Percentiles rank a stretch among this genome's conserved stretches.
Conservation (phyloP, 2,797 vertebrate species). For the Dermochelys coriacea region DNA sequence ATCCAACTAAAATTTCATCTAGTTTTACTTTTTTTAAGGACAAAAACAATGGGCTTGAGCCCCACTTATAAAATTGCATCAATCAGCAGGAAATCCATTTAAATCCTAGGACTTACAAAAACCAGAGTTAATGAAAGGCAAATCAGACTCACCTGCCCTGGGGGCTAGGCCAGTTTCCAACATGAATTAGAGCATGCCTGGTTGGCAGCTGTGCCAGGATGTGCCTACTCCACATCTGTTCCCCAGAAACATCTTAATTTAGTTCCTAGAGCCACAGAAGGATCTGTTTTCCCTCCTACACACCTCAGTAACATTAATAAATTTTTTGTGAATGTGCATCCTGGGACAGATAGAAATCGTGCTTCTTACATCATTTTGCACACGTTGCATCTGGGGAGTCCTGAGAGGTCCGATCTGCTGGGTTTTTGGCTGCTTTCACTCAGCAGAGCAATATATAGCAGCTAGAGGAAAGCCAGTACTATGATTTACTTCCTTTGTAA, state of each 20-base stretch:
- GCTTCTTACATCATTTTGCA: slow-evolving; percentile 3
- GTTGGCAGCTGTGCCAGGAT: not conserved
- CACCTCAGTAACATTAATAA: slow-evolving; percentile 40
- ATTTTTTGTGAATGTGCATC: slow-evolving; percentile 43
- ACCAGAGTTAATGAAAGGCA: not conserved
- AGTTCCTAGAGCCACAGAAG: slow-evolving; percentile 39
- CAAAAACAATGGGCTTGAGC: not conserved
- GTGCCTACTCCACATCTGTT: not conserved
- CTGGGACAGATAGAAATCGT: slow-evolving; percentile 38
- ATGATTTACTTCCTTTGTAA: too few relatives aligned
- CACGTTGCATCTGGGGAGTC: not conserved
- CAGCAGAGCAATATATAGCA: not conserved
- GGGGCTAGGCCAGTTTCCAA: not conserved
- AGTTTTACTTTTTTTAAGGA: not conserved
- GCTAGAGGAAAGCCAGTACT: not conserved
- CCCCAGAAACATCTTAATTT: not conserved
- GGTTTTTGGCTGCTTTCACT: not conserved
- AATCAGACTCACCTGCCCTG: not conserved
- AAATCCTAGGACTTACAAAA: slow-evolving; percentile 29
- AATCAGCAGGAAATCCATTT: not conserved
- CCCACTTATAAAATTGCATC: not conserved
- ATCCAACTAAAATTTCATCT: not conserved
- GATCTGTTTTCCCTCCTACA: slow-evolving; percentile 49
- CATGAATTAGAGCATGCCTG: not conserved
- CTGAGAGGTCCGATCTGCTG: not conserved